Percentiles rank a stretch among this genome's conserved stretches.
Conservation (phyloP, 2,113 vertebrate genomes). For the Actinemys pallida region DNA sequence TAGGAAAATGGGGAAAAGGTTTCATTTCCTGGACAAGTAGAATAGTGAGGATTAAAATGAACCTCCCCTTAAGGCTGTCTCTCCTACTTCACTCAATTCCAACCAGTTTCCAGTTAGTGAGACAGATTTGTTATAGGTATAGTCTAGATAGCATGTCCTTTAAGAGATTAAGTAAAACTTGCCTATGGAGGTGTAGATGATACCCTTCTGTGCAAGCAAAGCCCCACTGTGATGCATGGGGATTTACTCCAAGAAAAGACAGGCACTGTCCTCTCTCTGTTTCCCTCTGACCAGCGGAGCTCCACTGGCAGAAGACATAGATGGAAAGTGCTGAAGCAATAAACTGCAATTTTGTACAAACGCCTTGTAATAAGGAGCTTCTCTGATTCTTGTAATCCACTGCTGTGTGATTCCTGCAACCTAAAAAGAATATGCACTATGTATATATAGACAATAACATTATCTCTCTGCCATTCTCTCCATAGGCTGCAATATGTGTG, state of each 20-base stretch:
- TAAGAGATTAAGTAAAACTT: background rate
- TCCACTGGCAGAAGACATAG: background rate
- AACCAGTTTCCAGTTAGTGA: background rate
- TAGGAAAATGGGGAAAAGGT: background rate
- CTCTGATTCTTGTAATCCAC: background rate
- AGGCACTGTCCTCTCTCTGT: background rate
- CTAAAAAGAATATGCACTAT: background rate
- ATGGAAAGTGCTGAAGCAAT: background rate
- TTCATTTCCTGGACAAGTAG: background rate
- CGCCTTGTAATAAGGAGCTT: background rate
- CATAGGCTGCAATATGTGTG: background rate
- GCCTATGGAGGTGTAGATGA: background rate
- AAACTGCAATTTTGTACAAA: background rate
- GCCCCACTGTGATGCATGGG: accelerated
- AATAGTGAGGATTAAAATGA: background rate
- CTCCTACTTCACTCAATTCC: background rate
- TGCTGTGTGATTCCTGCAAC: background rate
- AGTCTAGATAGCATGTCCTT: background rate
- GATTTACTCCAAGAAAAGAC: background rate
- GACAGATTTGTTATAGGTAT: background rate
- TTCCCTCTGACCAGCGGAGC: background rate
- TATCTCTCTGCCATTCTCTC: background rate
- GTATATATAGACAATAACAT: background rate
- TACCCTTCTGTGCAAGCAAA: background rate
- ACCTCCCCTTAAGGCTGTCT: background rate